phyloP scores from a whole-genome alignment of 2,888 invertebrate genomes.

The Heliconius ismenius region DNA sequence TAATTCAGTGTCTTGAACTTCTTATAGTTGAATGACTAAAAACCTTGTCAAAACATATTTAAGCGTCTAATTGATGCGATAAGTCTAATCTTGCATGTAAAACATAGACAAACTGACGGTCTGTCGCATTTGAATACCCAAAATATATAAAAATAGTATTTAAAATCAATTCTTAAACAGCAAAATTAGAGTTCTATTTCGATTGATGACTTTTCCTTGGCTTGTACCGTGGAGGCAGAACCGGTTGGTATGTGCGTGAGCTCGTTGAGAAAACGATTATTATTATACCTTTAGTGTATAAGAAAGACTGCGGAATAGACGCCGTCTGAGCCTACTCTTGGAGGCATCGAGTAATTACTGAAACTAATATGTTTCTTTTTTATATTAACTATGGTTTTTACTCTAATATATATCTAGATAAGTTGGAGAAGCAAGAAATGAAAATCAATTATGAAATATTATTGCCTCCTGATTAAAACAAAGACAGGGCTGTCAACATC shows the following conservation, averaged over 20 bases:
- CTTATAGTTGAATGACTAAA: constrained; percentile 11
- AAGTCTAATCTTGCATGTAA: constrained; percentile 27
- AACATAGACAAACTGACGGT: constrained; percentile 28
- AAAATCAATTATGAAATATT: neutral
- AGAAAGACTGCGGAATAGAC: constrained; percentile 58
- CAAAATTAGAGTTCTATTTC: constrained; percentile 46
- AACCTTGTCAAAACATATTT: constrained; percentile 18
- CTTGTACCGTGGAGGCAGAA: constrained; percentile 47
- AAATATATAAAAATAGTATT: neutral
- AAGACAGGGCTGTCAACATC: neutral
- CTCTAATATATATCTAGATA: neutral
- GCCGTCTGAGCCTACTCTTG: constrained; percentile 29
- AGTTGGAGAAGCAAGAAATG: neutral
- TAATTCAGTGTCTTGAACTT: constrained; percentile 2
- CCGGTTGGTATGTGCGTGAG: constrained; percentile 68
- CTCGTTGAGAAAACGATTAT: constrained; percentile 72
- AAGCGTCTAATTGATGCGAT: constrained; percentile 16
- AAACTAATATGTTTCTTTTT: neutral
- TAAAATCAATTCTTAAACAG: constrained; percentile 37
- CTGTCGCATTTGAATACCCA: constrained; percentile 25
- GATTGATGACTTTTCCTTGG: constrained; percentile 36
- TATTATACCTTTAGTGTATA: constrained; percentile 57
- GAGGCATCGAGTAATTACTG: neutral
- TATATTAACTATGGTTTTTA: neutral
- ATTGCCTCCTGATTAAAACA: neutral